Evolutionary conservation across 2,797 vertebrate species (phyloP).

Genomic region (Xenopus petersii): DNA sequence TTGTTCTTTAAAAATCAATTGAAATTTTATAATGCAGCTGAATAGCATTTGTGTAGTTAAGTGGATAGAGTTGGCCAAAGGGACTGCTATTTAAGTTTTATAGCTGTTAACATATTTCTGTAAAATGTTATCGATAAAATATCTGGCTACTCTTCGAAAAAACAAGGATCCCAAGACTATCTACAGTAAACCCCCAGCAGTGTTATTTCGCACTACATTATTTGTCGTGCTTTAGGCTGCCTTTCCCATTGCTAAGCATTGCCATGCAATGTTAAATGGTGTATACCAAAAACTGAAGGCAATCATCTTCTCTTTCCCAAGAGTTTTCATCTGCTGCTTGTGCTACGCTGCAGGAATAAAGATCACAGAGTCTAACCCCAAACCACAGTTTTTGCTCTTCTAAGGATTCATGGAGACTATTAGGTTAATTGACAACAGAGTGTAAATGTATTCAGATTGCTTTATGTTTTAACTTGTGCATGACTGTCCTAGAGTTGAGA

Average conservation of each 20-base stretch:
- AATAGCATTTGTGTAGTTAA: slow-evolving; percentile 45
- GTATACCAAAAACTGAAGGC: neutral
- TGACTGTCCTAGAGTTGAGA: neutral
- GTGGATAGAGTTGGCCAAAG: slow-evolving; percentile 44
- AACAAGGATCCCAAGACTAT: slow-evolving; percentile 18
- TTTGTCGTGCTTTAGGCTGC: slow-evolving; percentile 46
- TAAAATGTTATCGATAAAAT: slow-evolving; percentile 35
- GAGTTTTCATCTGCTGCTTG: neutral
- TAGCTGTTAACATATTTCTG: slow-evolving; percentile 49
- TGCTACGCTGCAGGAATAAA: slow-evolving; percentile 56
- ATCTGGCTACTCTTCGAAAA: slow-evolving; percentile 52
- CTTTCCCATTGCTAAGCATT: slow-evolving; percentile 48
- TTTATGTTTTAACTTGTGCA: neutral
- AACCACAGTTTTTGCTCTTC: slow-evolving; percentile 36
- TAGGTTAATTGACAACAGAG: neutral
- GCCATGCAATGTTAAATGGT: slow-evolving; percentile 20
- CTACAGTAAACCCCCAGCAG: slow-evolving; percentile 48
- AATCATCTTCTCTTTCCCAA: slow-evolving; percentile 1
- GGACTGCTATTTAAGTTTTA: slow-evolving; percentile 55
- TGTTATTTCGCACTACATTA: slow-evolving; percentile 51
- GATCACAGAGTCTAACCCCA: slow-evolving; percentile 47
- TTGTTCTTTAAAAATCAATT: slow-evolving; percentile 16
- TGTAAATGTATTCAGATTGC: neutral
- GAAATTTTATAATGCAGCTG: slow-evolving; percentile 53
- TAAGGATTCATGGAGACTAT: slow-evolving; percentile 23